Percentiles rank a stretch among this genome's conserved stretches.
These are phyloP conservation scores for Noctua comes DNA, from an alignment of 2,888 invertebrate species.

Conservation along the genomic window DNA sequence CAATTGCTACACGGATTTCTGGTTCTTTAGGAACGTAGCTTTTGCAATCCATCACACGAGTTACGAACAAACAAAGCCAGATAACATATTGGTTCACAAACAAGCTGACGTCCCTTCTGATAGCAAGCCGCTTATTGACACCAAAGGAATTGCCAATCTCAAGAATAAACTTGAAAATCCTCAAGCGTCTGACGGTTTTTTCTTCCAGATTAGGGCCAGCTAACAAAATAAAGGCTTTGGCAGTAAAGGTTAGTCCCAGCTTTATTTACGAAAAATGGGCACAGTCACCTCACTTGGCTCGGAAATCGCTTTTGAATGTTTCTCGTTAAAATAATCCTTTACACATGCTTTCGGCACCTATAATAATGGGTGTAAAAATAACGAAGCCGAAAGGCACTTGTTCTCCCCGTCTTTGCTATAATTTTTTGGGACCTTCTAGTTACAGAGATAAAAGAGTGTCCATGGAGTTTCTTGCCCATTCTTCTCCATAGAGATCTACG, in stretches of 20 bases:
- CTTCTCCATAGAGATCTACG: too few relatives aligned
- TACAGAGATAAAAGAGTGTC: too few relatives aligned
- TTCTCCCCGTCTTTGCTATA: too few relatives aligned
- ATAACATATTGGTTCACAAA: constrained; percentile 12
- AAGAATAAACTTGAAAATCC: neutral
- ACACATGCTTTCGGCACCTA: neutral
- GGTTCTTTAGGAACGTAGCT: neutral
- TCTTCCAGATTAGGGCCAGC: neutral
- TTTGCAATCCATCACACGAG: neutral
- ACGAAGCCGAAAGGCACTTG: too few relatives aligned
- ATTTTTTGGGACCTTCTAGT: too few relatives aligned
- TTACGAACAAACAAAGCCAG: constrained; percentile 1
- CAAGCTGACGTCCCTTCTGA: constrained; percentile 7
- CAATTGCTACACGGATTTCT: neutral
- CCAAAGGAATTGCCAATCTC: constrained; percentile 26
- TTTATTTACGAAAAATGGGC: neutral
- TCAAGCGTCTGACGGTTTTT: neutral
- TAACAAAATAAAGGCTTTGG: neutral
- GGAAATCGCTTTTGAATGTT: neutral
- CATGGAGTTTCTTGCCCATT: too few relatives aligned
- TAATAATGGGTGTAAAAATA: too few relatives aligned
- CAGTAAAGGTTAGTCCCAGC: neutral
- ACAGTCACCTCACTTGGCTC: neutral
- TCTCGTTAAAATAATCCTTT: neutral
- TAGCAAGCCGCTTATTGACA: constrained; percentile 25